A percentile compares a stretch with the other conserved stretches of the same genome.
Conservation (phyloP, 1,140 invertebrate genomes). For the Psilanteris sp. region DNA sequence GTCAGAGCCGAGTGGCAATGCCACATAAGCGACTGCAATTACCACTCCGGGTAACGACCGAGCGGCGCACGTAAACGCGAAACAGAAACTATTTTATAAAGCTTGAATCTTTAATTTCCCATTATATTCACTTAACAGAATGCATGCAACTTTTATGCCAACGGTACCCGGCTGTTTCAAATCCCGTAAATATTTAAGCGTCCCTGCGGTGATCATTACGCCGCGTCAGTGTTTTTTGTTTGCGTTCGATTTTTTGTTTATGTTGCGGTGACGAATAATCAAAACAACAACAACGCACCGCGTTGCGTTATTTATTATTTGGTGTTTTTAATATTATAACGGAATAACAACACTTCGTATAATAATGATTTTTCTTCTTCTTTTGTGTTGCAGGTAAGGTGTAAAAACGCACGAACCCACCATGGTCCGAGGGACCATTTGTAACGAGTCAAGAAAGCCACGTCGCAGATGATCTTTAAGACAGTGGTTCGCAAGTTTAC, state of each 20-base stretch:
- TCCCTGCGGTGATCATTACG: neutral
- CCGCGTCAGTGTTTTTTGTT: neutral
- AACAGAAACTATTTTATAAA: conserved; percentile 42
- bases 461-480: conserved; percentile 13
- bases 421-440: neutral
- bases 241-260: neutral
- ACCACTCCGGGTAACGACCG: conserved; percentile 40
- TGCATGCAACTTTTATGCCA: conserved; percentile 1
- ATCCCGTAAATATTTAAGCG: conserved; percentile 1
- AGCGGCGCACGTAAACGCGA: conserved; percentile 9
- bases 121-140: conserved; percentile 32
- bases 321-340: no score
- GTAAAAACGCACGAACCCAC: neutral
- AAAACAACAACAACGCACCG: no score
- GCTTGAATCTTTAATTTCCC: conserved; percentile 16
- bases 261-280: no score
- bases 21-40: conserved; percentile 60
- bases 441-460: conserved; percentile 7
- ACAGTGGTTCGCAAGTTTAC: conserved; percentile 19
- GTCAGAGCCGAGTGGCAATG: conserved; percentile 57
- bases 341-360: no score
- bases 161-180: neutral
- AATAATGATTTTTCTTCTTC: neutral
- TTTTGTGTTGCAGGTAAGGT: conserved; percentile 25
- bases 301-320: no score